Evolutionary conservation across 2,797 vertebrate genomes (phyloP).

Genomic region (Xiphophorus birchmanni): DNA sequence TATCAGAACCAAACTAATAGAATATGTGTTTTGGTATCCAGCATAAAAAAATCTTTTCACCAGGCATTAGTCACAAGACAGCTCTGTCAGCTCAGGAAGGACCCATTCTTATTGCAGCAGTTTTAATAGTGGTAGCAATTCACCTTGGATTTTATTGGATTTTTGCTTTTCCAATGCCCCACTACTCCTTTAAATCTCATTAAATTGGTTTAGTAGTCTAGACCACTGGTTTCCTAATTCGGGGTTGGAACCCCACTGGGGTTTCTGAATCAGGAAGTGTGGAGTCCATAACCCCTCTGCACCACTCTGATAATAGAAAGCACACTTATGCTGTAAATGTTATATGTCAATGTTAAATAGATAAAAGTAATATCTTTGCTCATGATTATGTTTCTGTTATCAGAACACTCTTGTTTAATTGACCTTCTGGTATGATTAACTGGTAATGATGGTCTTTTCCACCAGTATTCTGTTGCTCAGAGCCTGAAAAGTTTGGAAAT

Average conservation of each 20-base stretch:
- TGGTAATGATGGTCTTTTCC: not conserved
- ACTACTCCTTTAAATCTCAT: not conserved
- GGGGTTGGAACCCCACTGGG: not conserved
- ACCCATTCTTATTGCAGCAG: not conserved
- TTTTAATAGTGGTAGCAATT: not conserved
- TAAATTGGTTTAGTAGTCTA: conserved; percentile 2
- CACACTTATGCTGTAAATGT: not conserved
- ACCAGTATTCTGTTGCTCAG: not conserved
- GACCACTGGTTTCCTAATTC: not conserved
- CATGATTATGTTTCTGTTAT: not conserved
- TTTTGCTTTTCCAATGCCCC: not conserved
- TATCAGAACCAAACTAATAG: not conserved
- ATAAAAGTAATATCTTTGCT: not conserved
- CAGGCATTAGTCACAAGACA: not conserved
- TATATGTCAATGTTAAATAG: not conserved
- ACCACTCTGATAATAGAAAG: not conserved
- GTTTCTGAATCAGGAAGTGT: not conserved
- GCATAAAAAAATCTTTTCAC: not conserved
- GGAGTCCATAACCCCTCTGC: not conserved
- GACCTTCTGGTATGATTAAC: not conserved
- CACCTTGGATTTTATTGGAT: not conserved
- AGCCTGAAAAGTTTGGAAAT: not conserved
- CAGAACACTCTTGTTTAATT: not conserved
- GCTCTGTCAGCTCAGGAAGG: not conserved
- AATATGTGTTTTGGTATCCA: not conserved